Evolutionary conservation across 2,113 vertebrate species (phyloP), one percentile per base, ranked within the genome.

Genomic region (Alethe diademata): DNA sequence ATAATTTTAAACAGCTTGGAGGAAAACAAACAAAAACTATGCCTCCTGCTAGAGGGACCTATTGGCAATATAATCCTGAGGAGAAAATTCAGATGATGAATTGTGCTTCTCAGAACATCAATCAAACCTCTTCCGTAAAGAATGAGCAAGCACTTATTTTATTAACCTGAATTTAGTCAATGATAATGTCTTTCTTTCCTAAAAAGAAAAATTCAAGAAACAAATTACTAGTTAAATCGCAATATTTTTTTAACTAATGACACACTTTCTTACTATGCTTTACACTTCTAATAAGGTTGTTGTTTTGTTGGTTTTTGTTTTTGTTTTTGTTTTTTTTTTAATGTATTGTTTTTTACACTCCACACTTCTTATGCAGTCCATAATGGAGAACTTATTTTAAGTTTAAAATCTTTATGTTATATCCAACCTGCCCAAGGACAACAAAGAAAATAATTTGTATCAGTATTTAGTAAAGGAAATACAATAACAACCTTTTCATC

Each of bases 1-100:
- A 43, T 75, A 82, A 50, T 91, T 87, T 95, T 90, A 88, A 96
- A 74, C 65, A 93, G 73, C 85, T 67, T 94, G 58, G 53, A 48
- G 50, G 61, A 91, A 96, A 93, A 91, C 88, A 97, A 96, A 94
- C 86, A 86, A 88, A 90, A 94, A 54, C 50, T 81, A 65, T 76
- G 31, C 66, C 61, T 86, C 70, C 47, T 89, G 61, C 56, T 89
- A 86, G 54, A 84, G 72, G 64, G 83, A 84, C 79, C 78, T 88
- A 81, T 90, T 89, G 75, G 65, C 78, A 85, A n/a, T 57, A 60
- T 50, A 92, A 88, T 82, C 38, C 29, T 79, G 76, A 56, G 74
- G 53, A 89, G 74, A 92, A 86, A 93, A 95, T 92, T 96, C 78
- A 88, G 31, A 80, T 79, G 35, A 48, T 83, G 81, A 86, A 84